Conservation (phyloP, 2,888 invertebrate genomes). For the Patella caerulea region DNA sequence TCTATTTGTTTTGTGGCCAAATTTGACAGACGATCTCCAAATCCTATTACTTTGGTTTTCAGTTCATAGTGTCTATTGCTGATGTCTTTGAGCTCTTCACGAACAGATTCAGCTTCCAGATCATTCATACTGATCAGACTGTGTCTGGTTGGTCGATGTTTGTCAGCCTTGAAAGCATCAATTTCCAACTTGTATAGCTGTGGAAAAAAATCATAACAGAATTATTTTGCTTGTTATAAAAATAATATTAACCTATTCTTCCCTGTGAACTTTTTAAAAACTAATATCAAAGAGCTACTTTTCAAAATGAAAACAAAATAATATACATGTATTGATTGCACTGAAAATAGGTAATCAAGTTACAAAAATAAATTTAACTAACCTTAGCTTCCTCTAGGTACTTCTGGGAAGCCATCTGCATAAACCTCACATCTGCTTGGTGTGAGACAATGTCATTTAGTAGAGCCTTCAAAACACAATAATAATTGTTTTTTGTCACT, state of each 20-base stretch:
- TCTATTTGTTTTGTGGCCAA: constrained; percentile 93
- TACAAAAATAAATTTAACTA: constrained; percentile 36
- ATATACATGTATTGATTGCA: too few relatives aligned
- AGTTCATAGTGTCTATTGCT: constrained; percentile 78
- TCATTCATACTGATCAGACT: constrained; percentile 64
- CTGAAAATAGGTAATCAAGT: neutral
- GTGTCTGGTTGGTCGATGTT: constrained; percentile 51
- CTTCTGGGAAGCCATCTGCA: constrained; percentile 96
- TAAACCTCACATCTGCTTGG: constrained; percentile 94
- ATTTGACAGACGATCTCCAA: constrained; percentile 91
- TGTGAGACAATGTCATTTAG: constrained; percentile 84
- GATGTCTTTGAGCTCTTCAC: constrained; percentile 75
- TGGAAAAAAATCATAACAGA: neutral
- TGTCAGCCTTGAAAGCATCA: constrained; percentile 74
- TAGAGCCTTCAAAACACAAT: constrained; percentile 42
- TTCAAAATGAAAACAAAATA: too few relatives aligned
- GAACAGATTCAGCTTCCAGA: constrained; percentile 73
- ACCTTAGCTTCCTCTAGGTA: constrained; percentile 95
- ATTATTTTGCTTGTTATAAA: too few relatives aligned
- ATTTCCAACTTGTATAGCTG: constrained; percentile 63
- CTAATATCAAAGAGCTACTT: too few relatives aligned
- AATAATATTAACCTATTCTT: too few relatives aligned
- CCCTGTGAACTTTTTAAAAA: too few relatives aligned
- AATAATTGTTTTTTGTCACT: too few relatives aligned
- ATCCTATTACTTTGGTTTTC: constrained; percentile 83